A percentile compares a stretch with the other conserved stretches of the same genome.
These are phyloP conservation scores for Hyperoplus immaculatus DNA, from an alignment of 2,797 vertebrate species.

Conservation along the genomic window DNA sequence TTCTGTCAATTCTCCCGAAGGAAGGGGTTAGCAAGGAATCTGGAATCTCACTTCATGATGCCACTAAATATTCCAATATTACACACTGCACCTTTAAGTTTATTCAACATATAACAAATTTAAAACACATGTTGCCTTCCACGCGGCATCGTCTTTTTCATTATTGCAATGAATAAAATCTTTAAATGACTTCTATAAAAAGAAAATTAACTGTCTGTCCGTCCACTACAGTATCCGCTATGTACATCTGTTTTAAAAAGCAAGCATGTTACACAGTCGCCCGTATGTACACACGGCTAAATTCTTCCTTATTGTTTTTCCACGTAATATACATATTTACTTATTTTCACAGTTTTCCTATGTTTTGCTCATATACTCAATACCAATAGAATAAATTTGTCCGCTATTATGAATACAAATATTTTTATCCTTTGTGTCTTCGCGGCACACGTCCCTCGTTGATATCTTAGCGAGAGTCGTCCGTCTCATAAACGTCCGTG, in stretches of 20 bases:
- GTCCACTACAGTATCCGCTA: conserved; percentile 90
- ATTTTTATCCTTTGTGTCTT: conserved; percentile 46
- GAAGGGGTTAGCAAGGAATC: no score
- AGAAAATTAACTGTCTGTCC: conserved; percentile 91
- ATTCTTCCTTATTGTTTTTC: conserved; percentile 86
- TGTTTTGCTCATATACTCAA: conserved; percentile 77
- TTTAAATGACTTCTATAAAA: conserved; percentile 88
- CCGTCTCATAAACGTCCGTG: conserved; percentile 79
- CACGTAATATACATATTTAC: conserved; percentile 97
- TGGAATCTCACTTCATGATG: no score
- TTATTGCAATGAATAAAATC: conserved; percentile 98
- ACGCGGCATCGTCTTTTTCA: conserved; percentile 89
- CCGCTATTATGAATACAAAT: conserved; percentile 73
- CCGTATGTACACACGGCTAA: conserved; percentile 90
- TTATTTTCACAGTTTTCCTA: conserved; percentile 92
- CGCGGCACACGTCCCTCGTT: conserved; percentile 74
- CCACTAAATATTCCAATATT: conserved; percentile 46
- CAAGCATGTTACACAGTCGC: conserved; percentile 94
- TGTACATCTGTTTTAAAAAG: conserved; percentile 98
- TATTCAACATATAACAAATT: conserved; percentile 83
- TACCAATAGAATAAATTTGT: conserved; percentile 75
- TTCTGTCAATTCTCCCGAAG: no score
- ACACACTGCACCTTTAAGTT: conserved; percentile 37
- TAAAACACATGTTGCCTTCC: conserved; percentile 73
- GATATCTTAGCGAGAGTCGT: conserved; percentile 87